phyloP scores from a whole-genome alignment of 2,113 vertebrate species.

The Antennarius striatus region DNA sequence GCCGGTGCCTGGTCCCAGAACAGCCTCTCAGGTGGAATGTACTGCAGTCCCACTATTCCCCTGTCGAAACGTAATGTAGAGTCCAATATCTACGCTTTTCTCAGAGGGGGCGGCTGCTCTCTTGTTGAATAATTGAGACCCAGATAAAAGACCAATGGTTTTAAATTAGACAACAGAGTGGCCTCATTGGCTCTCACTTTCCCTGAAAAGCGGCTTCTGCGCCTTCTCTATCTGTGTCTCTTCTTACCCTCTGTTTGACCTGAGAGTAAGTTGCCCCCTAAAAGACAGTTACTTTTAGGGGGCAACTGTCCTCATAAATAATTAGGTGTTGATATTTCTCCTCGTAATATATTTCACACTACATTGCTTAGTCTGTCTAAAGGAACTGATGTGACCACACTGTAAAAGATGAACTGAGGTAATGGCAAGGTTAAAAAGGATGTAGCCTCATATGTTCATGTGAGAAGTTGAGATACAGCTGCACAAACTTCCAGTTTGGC shows the following conservation, averaged over 20 bases:
- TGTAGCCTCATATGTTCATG: conserved; percentile 30
- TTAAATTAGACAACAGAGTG: conserved; percentile 65
- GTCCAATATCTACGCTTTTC: conserved; percentile 75
- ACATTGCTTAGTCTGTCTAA: conserved; percentile 22
- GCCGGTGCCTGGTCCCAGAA: conserved; percentile 68
- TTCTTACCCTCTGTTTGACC: conserved; percentile 24
- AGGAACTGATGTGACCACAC: conserved; percentile 37
- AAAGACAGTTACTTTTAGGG: too few species aligned
- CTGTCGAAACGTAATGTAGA: conserved; percentile 75
- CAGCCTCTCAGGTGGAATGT: conserved; percentile 73
- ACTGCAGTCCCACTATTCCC: conserved; percentile 66
- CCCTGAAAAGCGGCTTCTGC: conserved; percentile 37
- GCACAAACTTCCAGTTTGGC: conserved; percentile 30
- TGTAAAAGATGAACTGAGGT: conserved; percentile 49
- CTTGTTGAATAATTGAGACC: conserved; percentile 81
- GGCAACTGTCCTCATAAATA: conserved; percentile 64
- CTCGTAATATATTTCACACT: conserved; percentile 33
- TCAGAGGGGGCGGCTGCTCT: conserved; percentile 63
- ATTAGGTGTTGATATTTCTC: conserved; percentile 48
- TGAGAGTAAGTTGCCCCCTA: too few species aligned
- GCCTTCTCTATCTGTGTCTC: conserved; percentile 34
- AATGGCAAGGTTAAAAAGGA: conserved; percentile 45
- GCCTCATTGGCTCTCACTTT: conserved; percentile 61
- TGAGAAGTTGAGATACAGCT: conserved; percentile 20
- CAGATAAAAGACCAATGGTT: conserved; percentile 73